These are phyloP conservation scores for Nemotelus pantherinus DNA, from an alignment of 2,888 invertebrate genomes.

Conservation along the genomic window DNA sequence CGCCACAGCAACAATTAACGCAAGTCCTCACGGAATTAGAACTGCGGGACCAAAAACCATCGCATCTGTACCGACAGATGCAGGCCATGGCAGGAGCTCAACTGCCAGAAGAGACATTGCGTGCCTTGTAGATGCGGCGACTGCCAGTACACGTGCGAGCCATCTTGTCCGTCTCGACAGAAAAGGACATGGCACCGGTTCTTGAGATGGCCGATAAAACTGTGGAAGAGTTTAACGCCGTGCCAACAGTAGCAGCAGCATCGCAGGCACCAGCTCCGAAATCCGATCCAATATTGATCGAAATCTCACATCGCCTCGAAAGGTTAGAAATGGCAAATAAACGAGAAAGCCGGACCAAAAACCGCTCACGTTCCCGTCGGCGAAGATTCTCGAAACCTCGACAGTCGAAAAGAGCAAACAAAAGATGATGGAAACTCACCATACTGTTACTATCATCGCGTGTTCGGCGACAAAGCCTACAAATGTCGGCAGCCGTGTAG, in stretches of 20 bases:
- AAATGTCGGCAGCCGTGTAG: background rate
- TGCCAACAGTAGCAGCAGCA: background rate
- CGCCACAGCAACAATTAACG: background rate
- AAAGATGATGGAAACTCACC: background rate
- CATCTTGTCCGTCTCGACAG: conserved; percentile 1
- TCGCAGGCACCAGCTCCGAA: background rate
- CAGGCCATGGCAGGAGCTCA: conserved; percentile 9
- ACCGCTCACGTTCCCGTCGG: background rate
- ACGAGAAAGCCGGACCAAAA: background rate
- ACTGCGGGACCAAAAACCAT: conserved; percentile 11
- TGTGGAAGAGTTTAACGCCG: background rate
- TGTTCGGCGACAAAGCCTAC: background rate
- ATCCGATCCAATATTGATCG: background rate
- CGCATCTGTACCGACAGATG: conserved; percentile 8
- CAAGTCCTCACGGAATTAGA: background rate
- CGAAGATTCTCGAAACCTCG: background rate
- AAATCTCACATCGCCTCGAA: background rate
- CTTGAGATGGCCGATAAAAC: background rate
- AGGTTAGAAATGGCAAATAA: background rate
- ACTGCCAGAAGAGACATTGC: background rate
- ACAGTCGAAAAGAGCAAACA: background rate
- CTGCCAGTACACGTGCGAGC: background rate
- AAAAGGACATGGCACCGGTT: background rate
- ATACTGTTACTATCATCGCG: background rate
- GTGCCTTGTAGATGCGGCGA: conserved; percentile 2